A percentile compares a stretch with the other conserved stretches of the same genome.
phyloP scores from a whole-genome alignment of 92 coral and sea anemone species.

The Hydrozoanthus gracilis region DNA sequence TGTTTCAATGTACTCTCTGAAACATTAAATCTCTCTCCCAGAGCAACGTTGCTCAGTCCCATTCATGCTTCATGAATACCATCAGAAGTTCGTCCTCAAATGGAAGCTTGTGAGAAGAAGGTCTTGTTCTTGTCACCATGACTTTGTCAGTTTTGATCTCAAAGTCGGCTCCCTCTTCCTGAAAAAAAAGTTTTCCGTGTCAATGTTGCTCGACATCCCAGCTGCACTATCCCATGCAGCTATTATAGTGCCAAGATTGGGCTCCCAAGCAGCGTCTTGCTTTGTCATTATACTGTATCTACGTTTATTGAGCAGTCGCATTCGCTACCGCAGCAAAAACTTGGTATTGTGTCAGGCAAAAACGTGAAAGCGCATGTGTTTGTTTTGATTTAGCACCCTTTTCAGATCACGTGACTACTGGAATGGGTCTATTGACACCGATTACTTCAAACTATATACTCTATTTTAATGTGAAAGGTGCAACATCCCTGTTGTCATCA shows the following conservation, averaged over 20 bases:
- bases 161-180: constrained; percentile 20
- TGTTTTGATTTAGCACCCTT: no score
- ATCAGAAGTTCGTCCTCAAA: constrained; percentile 69
- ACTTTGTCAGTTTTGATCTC: constrained; percentile 2
- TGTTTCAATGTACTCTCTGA: constrained; percentile 58
- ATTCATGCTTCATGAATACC: constrained; percentile 62
- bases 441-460: no score
- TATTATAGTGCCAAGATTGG: no score
- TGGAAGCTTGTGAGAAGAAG: constrained; percentile 55
- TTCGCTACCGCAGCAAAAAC: no score
- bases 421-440: not conserved
- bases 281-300: no score
- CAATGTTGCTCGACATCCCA: no score
- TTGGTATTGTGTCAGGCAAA: no score
- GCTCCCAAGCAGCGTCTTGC: no score
- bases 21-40: constrained; percentile 67
- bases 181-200: constrained; percentile 55
- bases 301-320: no score
- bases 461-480: constrained; percentile 55
- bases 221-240: no score
- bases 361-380: no score
- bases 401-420: no score
- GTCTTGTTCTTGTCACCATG: constrained; percentile 25
- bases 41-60: constrained; percentile 56
- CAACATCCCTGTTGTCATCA: constrained; percentile 83